These are phyloP conservation scores for Chrysaora quinquecirrha DNA, from an alignment of 30 jellyfish, hydroid and myxozoan genomes.

Conservation along the genomic window DNA sequence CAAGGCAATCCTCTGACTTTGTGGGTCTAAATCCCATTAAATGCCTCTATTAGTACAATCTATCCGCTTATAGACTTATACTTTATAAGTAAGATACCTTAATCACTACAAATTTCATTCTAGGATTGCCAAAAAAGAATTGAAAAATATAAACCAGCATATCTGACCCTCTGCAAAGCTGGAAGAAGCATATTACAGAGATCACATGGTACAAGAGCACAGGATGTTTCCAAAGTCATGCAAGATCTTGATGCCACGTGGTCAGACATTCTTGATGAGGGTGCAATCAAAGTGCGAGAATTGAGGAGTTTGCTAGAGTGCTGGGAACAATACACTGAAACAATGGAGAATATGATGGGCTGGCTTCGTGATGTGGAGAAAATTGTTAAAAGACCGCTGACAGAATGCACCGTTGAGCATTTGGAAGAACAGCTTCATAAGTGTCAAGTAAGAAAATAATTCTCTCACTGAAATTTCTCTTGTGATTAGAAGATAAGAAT, in stretches of 20 bases:
- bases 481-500: no score
- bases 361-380: conserved; percentile 89
- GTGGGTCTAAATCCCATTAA: no score
- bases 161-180: conserved; percentile 34
- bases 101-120: no score
- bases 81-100: no score
- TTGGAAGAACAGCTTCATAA: conserved; percentile 49
- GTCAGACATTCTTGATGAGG: conserved; percentile 38
- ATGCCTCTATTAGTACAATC: no score
- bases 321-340: conserved; percentile 95
- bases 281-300: conserved; percentile 8
- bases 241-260: conserved; percentile 49
- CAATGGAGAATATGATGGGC: conserved; percentile 74
- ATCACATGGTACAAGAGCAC: conserved; percentile 13
- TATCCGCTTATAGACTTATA: no score
- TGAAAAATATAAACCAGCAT: conserved; percentile 51
- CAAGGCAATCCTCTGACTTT: no score
- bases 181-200: conserved; percentile 33
- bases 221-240: conserved; percentile 38
- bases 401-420: conserved; percentile 42
- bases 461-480: neutral
- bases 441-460: conserved; percentile 63
- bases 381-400: conserved; percentile 64
- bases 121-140: conserved; percentile 62
- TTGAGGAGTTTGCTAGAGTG: conserved; percentile 57